Base-by-base conservation (phyloP, 2,797 vertebrate species). In the Podarcis lilfordi region DNA sequence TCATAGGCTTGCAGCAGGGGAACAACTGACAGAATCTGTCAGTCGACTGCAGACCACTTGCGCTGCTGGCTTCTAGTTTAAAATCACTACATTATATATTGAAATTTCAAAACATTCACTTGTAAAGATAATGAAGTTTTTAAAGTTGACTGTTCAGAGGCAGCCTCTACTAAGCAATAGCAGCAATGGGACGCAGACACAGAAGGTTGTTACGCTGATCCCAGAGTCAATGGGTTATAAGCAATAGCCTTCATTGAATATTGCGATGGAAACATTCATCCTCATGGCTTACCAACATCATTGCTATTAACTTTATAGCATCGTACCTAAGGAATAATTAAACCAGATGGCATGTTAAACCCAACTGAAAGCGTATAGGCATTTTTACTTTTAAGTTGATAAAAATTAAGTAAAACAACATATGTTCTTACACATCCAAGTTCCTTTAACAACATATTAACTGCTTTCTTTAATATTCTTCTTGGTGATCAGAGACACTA, bases 251-350 rank as follows among this genome's bases (percentile, higher is more conserved):
- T 79, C 68, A 83, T 90, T 87, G 88, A 93, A 95, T 96, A 95
- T 95, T 94, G 93, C 93, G 94, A 86, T 84, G 69, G 84, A 91
- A 90, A 23, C 0, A 1, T 66, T 95, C 84, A 93, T 95, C 87
- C 91, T 92, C 88, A 94, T 94, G 95, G 94, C 81, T 94, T 91
- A 71, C 92, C 82, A 61, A n/a, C 55, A 86, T 87, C 80, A 87
- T 93, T 94, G 89, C 95, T 96, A 92, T 97, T 96, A 96, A 96
- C 93, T 96, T 95, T 92, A 96, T 86, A 90, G 93, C 61, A 68
- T 91, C 85, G 91, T 93, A 95, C 96, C 97, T 94, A 88, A 95
- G 91, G 96, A 96, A 95, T 96, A 94, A 97, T 97, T 95, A 96
- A 96, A 96, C 93, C 97, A 97, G 96, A 97, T 96, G 96, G 97